Conservation (phyloP, 2,888 invertebrate species). For the Esperia sulphurella region DNA sequence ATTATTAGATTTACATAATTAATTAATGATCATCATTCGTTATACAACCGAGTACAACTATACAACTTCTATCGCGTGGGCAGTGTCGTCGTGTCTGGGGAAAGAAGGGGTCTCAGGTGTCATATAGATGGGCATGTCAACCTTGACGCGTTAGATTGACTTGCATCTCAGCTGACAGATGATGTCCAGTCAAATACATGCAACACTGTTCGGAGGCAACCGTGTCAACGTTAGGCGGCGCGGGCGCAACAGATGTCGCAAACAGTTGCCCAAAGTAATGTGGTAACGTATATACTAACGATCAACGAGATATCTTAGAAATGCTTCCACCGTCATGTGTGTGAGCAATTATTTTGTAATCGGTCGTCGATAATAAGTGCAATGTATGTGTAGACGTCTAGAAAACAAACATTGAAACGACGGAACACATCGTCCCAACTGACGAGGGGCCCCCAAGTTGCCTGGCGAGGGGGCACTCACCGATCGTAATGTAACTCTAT, state of each 20-base stretch:
- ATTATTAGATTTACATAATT: too few species aligned
- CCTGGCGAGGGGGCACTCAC: too few species aligned
- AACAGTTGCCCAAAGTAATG: constrained; percentile 3
- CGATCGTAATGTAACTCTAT: too few species aligned
- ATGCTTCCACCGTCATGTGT: background rate
- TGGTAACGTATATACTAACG: too few species aligned
- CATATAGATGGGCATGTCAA: too few species aligned
- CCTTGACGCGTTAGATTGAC: background rate
- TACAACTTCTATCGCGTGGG: too few species aligned
- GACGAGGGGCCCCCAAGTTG: too few species aligned
- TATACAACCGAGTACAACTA: too few species aligned
- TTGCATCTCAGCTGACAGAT: background rate
- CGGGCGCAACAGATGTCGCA: constrained; percentile 3
- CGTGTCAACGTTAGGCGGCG: background rate
- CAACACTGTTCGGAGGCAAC: background rate
- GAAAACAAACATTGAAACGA: background rate
- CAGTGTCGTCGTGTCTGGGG: too few species aligned
- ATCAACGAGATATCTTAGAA: background rate
- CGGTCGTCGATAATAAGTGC: background rate
- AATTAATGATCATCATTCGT: too few species aligned
- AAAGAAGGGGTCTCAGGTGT: too few species aligned
- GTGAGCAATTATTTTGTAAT: background rate
- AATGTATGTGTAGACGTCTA: background rate
- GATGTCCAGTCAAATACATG: background rate
- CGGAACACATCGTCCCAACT: too few species aligned